These are phyloP conservation scores for Syngnathus scovelli DNA, from an alignment of 2,113 vertebrate species.

Conservation along the genomic window DNA sequence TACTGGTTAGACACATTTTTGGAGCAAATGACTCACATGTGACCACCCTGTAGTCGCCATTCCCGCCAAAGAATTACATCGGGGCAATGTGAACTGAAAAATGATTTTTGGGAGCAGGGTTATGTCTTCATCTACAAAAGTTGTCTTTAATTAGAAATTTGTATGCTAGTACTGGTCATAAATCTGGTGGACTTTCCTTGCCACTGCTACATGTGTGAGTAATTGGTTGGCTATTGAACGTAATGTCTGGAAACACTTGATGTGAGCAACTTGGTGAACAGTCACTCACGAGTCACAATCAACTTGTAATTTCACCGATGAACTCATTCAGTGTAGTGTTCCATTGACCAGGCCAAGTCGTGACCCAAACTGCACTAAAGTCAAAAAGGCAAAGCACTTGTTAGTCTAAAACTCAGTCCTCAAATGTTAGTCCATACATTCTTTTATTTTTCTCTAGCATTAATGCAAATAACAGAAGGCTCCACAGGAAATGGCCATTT, in stretches of 20 bases:
- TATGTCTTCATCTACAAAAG: neutral
- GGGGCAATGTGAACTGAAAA: neutral
- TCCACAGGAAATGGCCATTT: constrained; percentile 6
- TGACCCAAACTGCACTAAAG: neutral
- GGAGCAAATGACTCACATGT: constrained; percentile 3
- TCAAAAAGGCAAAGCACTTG: neutral
- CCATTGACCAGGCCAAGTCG: neutral
- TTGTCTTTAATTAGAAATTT: neutral
- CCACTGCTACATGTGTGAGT: neutral
- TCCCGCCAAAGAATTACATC: neutral
- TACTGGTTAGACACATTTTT: neutral
- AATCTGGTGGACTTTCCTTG: neutral
- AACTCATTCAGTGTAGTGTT: neutral
- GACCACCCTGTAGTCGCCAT: neutral
- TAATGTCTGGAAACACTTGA: neutral
- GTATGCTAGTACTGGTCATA: neutral
- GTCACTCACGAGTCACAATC: neutral
- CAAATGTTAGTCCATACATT: neutral
- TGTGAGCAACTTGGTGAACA: neutral
- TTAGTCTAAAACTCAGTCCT: neutral
- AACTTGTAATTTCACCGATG: neutral
- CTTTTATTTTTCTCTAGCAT: neutral
- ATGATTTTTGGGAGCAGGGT: neutral
- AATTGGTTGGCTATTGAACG: neutral
- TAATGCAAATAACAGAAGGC: neutral